Conservation (phyloP, 2,888 invertebrate genomes). For the Octonoba sinensis region DNA sequence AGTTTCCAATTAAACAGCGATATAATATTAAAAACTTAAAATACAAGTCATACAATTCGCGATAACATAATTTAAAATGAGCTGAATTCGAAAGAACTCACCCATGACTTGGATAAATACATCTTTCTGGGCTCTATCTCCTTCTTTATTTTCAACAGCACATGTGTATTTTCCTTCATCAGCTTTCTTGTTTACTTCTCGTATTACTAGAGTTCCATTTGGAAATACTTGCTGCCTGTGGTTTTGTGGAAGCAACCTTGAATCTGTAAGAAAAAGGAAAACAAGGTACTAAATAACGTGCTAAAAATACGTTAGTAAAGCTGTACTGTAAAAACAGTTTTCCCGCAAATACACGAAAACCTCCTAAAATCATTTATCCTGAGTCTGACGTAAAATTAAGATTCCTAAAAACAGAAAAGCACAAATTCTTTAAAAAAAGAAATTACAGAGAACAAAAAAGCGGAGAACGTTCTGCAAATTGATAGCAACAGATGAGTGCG, state of each 20-base stretch:
- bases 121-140: slow-evolving; percentile 52
- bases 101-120: slow-evolving; percentile 62
- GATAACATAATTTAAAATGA: neutral
- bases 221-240: slow-evolving; percentile 58
- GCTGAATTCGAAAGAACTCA: slow-evolving; percentile 13
- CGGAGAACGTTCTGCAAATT: too few species aligned
- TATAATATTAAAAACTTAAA: too few species aligned
- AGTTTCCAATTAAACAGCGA: too few species aligned
- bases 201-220: slow-evolving; percentile 70
- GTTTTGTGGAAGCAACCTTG: slow-evolving; percentile 47
- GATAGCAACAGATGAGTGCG: too few species aligned
- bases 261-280: slow-evolving; percentile 28
- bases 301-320: neutral
- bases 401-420: too few species aligned
- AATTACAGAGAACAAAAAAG: too few species aligned
- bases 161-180: slow-evolving; percentile 71
- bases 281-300: neutral
- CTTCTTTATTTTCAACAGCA: slow-evolving; percentile 68
- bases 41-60: too few species aligned
- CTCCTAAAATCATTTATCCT: too few species aligned
- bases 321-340: too few species aligned
- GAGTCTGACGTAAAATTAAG: too few species aligned
- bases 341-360: too few species aligned
- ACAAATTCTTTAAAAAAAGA: too few species aligned
- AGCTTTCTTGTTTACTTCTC: slow-evolving; percentile 69